A percentile compares a stretch with the other conserved stretches of the same genome.
phyloP scores from a whole-genome alignment of 1,140 invertebrate species.

The Eumeta japonica region DNA sequence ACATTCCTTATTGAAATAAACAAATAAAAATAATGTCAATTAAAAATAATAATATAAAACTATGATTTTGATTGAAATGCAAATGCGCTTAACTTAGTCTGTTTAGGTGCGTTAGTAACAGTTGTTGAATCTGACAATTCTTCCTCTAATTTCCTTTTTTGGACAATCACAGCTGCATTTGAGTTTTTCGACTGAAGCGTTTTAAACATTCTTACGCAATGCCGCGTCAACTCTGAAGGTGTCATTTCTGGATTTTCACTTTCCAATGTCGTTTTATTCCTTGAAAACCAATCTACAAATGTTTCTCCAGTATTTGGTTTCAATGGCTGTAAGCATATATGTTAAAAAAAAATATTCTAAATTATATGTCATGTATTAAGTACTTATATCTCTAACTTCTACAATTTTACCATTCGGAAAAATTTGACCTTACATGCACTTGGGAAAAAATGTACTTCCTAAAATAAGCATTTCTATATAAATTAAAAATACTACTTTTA shows the following conservation, averaged over 20 bases:
- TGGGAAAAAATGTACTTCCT: no score
- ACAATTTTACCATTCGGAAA: no score
- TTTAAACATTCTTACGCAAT: constrained; percentile 58
- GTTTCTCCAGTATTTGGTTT: constrained; percentile 37
- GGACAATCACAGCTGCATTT: constrained; percentile 11
- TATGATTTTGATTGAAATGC: constrained; percentile 43
- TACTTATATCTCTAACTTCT: no score
- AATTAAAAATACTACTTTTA: no score
- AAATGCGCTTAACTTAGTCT: constrained; percentile 52
- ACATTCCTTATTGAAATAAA: no score
- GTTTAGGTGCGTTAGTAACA: constrained; percentile 35
- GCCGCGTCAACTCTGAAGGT: constrained; percentile 56
- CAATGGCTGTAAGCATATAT: constrained; percentile 32
- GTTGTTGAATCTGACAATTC: constrained; percentile 16
- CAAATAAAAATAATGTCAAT: no score
- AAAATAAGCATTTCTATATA: no score
- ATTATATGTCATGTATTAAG: no score
- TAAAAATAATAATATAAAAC: no score
- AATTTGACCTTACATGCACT: no score
- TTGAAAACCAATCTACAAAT: constrained; percentile 61
- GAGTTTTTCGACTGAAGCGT: constrained; percentile 23
- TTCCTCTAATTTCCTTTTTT: constrained; percentile 43
- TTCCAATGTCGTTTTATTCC: constrained; percentile 57
- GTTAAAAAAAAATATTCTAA: constrained; percentile 5
- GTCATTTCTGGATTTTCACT: constrained; percentile 57